Base-by-base conservation (phyloP, 1,140 invertebrate species). In the Neodiprion pinetum region DNA sequence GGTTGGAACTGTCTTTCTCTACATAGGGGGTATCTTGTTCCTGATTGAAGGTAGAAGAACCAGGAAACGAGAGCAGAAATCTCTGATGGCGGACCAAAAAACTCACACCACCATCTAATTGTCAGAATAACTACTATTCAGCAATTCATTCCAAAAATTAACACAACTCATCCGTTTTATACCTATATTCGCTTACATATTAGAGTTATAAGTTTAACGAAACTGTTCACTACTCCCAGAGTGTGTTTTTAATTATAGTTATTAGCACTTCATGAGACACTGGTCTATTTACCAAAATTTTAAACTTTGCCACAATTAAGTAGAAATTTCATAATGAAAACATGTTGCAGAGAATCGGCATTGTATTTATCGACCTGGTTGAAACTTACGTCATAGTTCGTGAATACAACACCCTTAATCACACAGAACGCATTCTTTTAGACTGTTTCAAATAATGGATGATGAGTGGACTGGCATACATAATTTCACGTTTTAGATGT, bases 11-110 rank as follows among this genome's bases (percentile, higher is more conserved):
- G 89, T 96, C 14, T 88, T 93, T 23, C 86, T 95, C 11, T 90
- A 95, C 47, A 92, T 95, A 40, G 91, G 93, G 47, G 95, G 95
- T 12, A 91, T 94, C 69, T 85, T 97, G 1, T 95, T 96, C 88
- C 88, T 96, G 68, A 91, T 96, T 0, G 96, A 98, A 88, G 95
- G 92, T 7, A 90, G 94, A 72, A 92, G 95, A 65, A 93, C 94
- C 65, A 92, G 90, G 48, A 94, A 93, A 80, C 91, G 90, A 72
- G 86, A 93, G n/a, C 90, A 93, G 81, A 90, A 91, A 81, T 91
- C 93, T 81, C 88, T 93, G 75, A 80, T 79, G 4, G 85, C 88
- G 23, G 85, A 84, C 49, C 82, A 84, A 1, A 88, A 87, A 70
- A 84, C 84, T 4, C 86, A 88, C 23, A 85, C 85, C 8, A 87